phyloP scores from a whole-genome alignment of 2,888 invertebrate genomes.

The Girardia tigrina region DNA sequence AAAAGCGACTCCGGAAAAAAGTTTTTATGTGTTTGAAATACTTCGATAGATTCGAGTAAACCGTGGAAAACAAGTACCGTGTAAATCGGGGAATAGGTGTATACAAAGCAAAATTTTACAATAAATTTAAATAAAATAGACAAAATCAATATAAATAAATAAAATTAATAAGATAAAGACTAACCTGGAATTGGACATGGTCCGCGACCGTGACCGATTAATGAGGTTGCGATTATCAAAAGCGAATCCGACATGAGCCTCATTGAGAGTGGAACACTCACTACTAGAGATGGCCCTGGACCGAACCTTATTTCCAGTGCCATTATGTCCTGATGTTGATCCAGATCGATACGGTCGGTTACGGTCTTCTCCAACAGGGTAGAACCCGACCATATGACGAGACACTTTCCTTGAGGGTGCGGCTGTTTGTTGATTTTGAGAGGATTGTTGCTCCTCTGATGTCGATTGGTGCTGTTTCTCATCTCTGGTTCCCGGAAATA shows the following conservation, averaged over 20 bases:
- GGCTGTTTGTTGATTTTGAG: too few relatives aligned
- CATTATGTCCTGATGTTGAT: not conserved
- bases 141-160: too few relatives aligned
- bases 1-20: too few relatives aligned
- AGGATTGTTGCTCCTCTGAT: too few relatives aligned
- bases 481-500: too few relatives aligned
- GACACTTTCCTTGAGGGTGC: not conserved
- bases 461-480: not conserved
- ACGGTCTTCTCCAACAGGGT: not conserved
- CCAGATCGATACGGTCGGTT: not conserved
- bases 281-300: not conserved
- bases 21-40: too few relatives aligned
- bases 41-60: too few relatives aligned
- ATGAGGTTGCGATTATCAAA: not conserved
- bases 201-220: conserved; percentile 6
- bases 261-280: not conserved
- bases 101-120: too few relatives aligned
- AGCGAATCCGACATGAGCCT: conserved; percentile 17
- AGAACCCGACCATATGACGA: not conserved
- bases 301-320: not conserved
- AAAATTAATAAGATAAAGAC: too few relatives aligned
- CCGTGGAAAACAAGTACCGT: too few relatives aligned
- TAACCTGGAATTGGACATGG: not conserved
- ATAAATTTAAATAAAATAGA: too few relatives aligned
- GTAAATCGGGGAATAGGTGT: too few relatives aligned